phyloP scores from a whole-genome alignment of 2,888 invertebrate genomes.

The Drosophila paracracens region DNA sequence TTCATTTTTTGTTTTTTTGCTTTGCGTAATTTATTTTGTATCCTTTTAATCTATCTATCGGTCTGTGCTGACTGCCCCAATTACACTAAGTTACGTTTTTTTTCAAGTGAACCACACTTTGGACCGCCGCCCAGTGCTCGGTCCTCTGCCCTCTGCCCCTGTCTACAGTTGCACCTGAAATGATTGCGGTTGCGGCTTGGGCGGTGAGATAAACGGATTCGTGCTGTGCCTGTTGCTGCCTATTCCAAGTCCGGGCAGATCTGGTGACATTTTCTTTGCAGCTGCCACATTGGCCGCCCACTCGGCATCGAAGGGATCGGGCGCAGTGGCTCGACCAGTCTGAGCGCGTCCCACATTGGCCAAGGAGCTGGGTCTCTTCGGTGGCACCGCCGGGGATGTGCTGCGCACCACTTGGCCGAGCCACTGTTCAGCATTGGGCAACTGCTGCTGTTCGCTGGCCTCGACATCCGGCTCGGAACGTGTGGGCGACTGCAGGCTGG shows the following conservation, averaged over 20 bases:
- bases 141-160: conserved; percentile 3
- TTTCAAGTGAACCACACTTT: conserved; percentile 81
- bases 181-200: conserved; percentile 85
- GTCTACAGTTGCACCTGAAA: conserved; percentile 85
- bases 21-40: conserved; percentile 37
- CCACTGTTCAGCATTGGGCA: conserved; percentile 94
- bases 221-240: conserved; percentile 81
- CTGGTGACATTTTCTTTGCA: conserved; percentile 86
- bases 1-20: conserved; percentile 42
- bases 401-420: conserved; percentile 89
- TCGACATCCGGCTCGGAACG: conserved; percentile 70
- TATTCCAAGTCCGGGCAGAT: conserved; percentile 46
- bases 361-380: conserved; percentile 86
- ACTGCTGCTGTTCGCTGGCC: conserved; percentile 84
- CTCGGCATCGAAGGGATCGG: conserved; percentile 92
- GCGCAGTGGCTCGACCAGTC: conserved; percentile 86
- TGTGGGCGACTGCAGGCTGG: conserved; percentile 70
- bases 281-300: conserved; percentile 88
- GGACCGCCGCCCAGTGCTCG: conserved; percentile 48
- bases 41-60: conserved; percentile 37
- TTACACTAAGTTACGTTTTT: conserved; percentile 69
- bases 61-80: conserved; percentile 51
- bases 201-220: conserved; percentile 85
- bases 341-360: conserved; percentile 87
- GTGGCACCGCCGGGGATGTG: conserved; percentile 86